Conservation (phyloP, 1,140 invertebrate species). For the Heterodera schachtii region DNA sequence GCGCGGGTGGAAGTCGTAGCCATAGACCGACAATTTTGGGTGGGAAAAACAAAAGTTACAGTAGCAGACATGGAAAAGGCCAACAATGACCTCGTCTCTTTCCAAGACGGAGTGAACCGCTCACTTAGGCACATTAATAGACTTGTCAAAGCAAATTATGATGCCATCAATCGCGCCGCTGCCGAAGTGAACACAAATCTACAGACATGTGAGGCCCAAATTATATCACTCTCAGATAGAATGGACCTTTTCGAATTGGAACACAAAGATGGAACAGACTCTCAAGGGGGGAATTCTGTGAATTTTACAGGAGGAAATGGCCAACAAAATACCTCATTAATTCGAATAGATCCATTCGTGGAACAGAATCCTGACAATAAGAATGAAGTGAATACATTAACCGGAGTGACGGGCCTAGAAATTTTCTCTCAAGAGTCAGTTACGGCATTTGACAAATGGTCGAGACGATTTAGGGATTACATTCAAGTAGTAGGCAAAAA, state of each 20-base stretch:
- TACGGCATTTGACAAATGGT: background rate
- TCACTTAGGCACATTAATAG: background rate
- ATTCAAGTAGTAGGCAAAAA: background rate
- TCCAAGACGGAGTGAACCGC: conserved; percentile 4
- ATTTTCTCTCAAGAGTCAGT: background rate
- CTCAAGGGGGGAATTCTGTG: too few relatives aligned
- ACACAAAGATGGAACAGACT: background rate
- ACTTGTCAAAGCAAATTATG: background rate
- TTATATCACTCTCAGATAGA: background rate
- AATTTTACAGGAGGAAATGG: too few relatives aligned
- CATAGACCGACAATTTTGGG: conserved; percentile 5
- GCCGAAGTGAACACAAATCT: background rate
- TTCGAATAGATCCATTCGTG: conserved; percentile 18
- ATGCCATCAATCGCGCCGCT: background rate
- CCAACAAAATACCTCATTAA: background rate
- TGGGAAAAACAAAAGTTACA: background rate
- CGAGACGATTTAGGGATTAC: background rate
- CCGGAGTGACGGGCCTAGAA: conserved; percentile 1
- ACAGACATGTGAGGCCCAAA: background rate
- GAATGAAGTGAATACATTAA: background rate
- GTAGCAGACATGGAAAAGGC: background rate
- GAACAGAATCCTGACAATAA: background rate
- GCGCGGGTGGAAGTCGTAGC: background rate
- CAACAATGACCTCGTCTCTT: background rate
- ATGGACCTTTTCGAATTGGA: background rate